Base-by-base conservation (phyloP, 2,797 vertebrate genomes). In the Gallinago solitaria region DNA sequence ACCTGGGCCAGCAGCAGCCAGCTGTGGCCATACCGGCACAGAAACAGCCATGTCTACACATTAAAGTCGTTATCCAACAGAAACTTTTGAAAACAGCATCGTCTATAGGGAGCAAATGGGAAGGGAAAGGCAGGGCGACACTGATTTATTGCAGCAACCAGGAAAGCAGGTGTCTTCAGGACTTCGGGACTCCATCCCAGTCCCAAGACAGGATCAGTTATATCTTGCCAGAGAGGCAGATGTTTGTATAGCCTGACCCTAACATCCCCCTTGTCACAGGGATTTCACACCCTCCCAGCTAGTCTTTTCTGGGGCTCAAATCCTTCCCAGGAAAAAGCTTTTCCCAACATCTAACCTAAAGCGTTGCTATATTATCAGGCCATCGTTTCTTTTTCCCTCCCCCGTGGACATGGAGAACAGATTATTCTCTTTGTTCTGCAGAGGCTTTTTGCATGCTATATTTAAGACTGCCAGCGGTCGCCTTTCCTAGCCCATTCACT, bases 21-120 rank as follows among this genome's bases (percentile, higher is more conserved):
- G 48, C 6, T 4, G 1, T 12, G 57, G n/a, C 43, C 83, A 39
- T 18, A 41, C 5, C 5, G 1, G 18, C 12, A 2, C 0, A 3
- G 35, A 51, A 74, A 41, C 11, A 39, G 28, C 53, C 23, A 3
- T 35, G 30, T 25, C 25, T 80, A 53, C 27, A 64, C 19, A 47
- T 69, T 45, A 3, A 77, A 91, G 51, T 57, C 57, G 67, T 76
- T 33, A 19, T 77, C 53, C 71, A 67, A 41, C 12, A 78, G 25
- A 83, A 67, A n/a, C 37, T 74, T 9, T 43, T 45, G 28, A 41
- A 90, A 92, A 73, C 17, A 69, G 27, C 30, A 18, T 35, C 53
- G 12, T 12, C 20, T 45, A 6, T 60, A 45, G 2, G 11, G 27
- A 87, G 16, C 1, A 3, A 82, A 54, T 14, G 20, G 43, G 75